These are phyloP conservation scores for Trematocara unimaculatum DNA, from an alignment of 2,113 vertebrate species.

Conservation along the genomic window DNA sequence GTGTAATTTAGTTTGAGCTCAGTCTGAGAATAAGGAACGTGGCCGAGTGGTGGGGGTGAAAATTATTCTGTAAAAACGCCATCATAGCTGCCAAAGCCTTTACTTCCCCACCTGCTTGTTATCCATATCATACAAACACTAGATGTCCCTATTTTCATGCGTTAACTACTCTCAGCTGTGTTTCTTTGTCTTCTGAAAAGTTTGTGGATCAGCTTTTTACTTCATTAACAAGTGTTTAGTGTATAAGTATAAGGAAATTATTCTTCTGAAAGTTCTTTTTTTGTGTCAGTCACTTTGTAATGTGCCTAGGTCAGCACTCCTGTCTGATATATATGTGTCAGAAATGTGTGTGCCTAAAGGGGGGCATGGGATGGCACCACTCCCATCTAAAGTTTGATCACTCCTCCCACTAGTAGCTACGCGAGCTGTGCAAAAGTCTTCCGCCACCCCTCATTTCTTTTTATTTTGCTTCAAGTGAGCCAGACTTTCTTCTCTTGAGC, in stretches of 20 bases:
- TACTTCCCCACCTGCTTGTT: background rate
- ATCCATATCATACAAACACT: background rate
- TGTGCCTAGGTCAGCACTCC: background rate
- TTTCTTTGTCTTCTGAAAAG: background rate
- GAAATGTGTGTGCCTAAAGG: background rate
- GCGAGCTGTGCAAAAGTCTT: background rate
- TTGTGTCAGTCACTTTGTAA: background rate
- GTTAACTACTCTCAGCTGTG: background rate
- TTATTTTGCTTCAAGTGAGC: background rate
- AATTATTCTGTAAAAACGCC: background rate
- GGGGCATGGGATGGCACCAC: background rate
- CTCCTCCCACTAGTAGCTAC: background rate
- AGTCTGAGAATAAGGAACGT: background rate
- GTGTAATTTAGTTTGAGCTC: background rate
- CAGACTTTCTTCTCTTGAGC: background rate
- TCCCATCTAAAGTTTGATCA: background rate
- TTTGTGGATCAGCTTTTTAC: background rate
- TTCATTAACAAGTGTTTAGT: background rate
- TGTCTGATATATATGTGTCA: background rate
- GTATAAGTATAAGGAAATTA: background rate
- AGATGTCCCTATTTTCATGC: constrained; percentile 10
- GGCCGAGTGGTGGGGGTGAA: background rate
- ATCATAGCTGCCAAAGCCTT: background rate
- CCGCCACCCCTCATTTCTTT: background rate
- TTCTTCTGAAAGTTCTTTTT: background rate